phyloP scores from a whole-genome alignment of 2,797 vertebrate genomes.

The Pseudotriccus pelzelni region DNA sequence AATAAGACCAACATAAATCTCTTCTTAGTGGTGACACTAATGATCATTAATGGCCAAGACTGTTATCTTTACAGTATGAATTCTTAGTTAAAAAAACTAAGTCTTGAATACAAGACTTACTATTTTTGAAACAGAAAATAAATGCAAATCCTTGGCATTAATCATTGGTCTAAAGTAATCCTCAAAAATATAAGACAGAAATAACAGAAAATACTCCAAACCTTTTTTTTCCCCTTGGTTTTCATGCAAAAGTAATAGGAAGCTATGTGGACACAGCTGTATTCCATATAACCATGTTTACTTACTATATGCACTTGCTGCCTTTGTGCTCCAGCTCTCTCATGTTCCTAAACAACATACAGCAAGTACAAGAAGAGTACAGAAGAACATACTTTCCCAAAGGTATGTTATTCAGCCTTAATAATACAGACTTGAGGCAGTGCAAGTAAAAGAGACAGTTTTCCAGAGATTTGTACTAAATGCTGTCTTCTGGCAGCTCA shows the following conservation, averaged over 20 bases:
- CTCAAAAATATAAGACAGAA: neutral
- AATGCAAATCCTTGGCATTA: neutral
- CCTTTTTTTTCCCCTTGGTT: neutral
- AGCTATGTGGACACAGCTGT: neutral
- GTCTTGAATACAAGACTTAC: neutral
- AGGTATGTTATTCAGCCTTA: neutral
- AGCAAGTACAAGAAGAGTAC: neutral
- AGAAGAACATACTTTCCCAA: neutral
- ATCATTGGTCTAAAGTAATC: neutral
- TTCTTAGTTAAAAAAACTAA: slow-evolving; percentile 37
- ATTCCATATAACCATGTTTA: neutral
- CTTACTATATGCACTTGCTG: neutral
- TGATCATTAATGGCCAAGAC: slow-evolving; percentile 57
- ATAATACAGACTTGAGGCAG: neutral
- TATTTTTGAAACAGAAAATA: neutral
- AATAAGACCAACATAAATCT: slow-evolving; percentile 43
- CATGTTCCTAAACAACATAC: neutral
- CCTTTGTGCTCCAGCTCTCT: neutral
- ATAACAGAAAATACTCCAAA: neutral
- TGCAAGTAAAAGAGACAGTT: neutral
- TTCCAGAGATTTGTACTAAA: neutral
- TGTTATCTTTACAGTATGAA: slow-evolving; percentile 47
- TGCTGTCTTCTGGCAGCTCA: neutral
- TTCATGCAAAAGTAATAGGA: neutral
- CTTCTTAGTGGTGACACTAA: slow-evolving; percentile 50